A percentile compares a stretch with the other conserved stretches of the same genome.
Conservation (phyloP, 2,113 vertebrate genomes). For the Cyphomyrus discorhynchus region DNA sequence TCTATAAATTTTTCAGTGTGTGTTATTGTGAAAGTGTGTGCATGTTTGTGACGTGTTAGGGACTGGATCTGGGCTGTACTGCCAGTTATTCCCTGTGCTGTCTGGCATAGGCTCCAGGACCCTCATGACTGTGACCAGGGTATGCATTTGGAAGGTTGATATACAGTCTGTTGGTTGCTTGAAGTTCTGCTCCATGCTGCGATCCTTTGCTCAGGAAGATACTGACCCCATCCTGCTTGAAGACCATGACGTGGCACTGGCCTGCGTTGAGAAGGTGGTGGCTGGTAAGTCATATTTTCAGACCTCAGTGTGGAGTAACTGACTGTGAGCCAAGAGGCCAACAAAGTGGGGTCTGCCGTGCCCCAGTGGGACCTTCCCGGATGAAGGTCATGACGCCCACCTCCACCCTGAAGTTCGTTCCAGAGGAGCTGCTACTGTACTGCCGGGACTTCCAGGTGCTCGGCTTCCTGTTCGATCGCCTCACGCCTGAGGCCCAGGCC, state of each 20-base stretch:
- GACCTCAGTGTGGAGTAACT: background rate
- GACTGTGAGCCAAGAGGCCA: background rate
- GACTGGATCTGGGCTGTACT: background rate
- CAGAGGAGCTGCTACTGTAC: constrained; percentile 79
- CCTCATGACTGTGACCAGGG: background rate
- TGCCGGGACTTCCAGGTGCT: constrained; percentile 80
- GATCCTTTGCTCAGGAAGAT: constrained; percentile 49
- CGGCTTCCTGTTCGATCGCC: constrained; percentile 73
- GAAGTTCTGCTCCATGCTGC: background rate
- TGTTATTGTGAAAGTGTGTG: background rate
- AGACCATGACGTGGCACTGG: constrained; percentile 75
- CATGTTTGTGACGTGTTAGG: background rate
- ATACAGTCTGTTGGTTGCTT: background rate
- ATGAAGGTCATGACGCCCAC: constrained; percentile 73
- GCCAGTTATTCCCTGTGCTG: background rate
- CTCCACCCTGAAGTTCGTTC: constrained; percentile 80
- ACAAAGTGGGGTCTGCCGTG: background rate
- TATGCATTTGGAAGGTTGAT: background rate
- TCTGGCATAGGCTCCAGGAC: background rate
- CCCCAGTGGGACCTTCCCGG: constrained; percentile 70
- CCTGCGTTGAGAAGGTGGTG: constrained; percentile 79
- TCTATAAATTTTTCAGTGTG: background rate
- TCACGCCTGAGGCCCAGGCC: constrained; percentile 70
- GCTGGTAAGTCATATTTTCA: constrained; percentile 62
- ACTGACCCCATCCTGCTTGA: constrained; percentile 57